A percentile compares a stretch with the other conserved stretches of the same genome.
Evolutionary conservation across 2,888 invertebrate species (phyloP).

Genomic region (Ennomos fuscantarius): DNA sequence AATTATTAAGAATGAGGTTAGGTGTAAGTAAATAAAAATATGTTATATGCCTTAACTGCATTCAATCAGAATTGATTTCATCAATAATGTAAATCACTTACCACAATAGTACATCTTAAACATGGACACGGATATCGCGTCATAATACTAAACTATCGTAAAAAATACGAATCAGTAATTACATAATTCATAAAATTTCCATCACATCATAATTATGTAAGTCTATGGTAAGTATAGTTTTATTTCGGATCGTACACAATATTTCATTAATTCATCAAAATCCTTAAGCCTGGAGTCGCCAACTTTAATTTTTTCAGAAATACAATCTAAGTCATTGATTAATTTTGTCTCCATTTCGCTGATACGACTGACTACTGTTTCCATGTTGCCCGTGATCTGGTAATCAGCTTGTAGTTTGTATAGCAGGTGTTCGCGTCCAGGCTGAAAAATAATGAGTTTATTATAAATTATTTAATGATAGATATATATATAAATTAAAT

Average conservation of each 20-base stretch:
- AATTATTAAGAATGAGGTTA: background rate
- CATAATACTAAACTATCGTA: no score
- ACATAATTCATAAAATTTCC: background rate
- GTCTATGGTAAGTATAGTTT: background rate
- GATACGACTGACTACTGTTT: background rate
- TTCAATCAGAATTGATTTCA: no score
- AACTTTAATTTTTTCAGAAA: slow-evolving; percentile 8
- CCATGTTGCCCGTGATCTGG: background rate
- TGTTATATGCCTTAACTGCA: no score
- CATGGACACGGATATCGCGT: no score
- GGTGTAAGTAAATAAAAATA: background rate
- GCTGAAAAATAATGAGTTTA: background rate
- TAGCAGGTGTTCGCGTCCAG: slow-evolving; percentile 1
- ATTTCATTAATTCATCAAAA: slow-evolving; percentile 35
- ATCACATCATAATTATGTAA: no score
- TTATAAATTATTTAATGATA: no score
- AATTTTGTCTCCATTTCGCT: slow-evolving; percentile 3
- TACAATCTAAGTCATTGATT: slow-evolving; percentile 4
- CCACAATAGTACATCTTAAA: no score
- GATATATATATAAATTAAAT: no score
- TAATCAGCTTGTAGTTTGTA: slow-evolving; percentile 8
- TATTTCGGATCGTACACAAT: slow-evolving; percentile 29
- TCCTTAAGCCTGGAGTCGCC: slow-evolving; percentile 15
- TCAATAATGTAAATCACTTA: no score
- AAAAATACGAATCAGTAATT: no score